Evolutionary conservation across 2,797 vertebrate genomes (phyloP), one percentile per base, ranked within the genome.

Genomic region (Cryptoblepharus egeriae): DNA sequence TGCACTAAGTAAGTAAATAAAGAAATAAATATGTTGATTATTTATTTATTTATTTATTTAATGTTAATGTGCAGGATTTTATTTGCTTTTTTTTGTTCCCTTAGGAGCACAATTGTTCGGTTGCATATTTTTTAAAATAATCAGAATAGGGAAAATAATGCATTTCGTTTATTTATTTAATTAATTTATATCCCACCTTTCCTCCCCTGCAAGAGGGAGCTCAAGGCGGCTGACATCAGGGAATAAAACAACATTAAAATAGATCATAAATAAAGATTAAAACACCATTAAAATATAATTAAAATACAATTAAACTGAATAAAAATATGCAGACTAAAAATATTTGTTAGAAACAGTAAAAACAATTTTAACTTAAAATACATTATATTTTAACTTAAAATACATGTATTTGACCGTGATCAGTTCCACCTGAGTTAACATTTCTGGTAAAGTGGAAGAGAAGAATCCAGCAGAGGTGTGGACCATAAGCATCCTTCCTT

Each of bases 401-500:
- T n/a, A n/a, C 52, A 58, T 22, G 8, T 18, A 58, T 4, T 49
- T 39, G 52, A 68, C 10, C 20, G 3, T 15, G 26, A 39, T 39
- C 4, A 68, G 2, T 74, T 58, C 55, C 2, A 22, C 8, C 20
- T n/a, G 8, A 30, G 4, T 32, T 30, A 72, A 72, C 2, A 22
- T 32, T 52, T 72, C 16, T 72, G 9, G 9, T 7, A 72, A 72
- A 55, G 70, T 16, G 15, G 49, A 71, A 52, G 69, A 26, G 69
- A 22, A 58, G 57, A 49, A 49, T 70, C 39, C 18, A 7, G 22
- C 35, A 37, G 3, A 32, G 37, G 13, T 39, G 15, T 13, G 58
- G n/a, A 72, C 8, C 35, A 39, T 65, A 74, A 75, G 37, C 22
- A 75, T 35, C n/a, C 30, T 61, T 67, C 12, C 16, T 77, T 88